A percentile compares a stretch with the other conserved stretches of the same genome.
These are phyloP conservation scores for Anthoscopus minutus DNA, from an alignment of 2,113 vertebrate species.

Conservation along the genomic window DNA sequence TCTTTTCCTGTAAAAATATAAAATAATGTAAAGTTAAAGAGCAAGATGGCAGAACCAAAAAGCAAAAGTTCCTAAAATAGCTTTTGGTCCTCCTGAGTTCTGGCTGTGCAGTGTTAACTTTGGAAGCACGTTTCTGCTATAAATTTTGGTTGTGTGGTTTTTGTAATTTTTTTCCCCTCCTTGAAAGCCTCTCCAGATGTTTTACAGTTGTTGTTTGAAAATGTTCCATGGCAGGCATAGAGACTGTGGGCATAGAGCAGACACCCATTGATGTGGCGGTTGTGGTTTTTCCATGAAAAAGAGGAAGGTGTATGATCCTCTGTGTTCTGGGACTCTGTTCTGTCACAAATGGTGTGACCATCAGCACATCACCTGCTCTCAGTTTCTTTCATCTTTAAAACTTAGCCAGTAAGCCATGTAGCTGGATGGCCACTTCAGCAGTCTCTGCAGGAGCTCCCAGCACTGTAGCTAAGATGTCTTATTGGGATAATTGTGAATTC, in stretches of 20 bases:
- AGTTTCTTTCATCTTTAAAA: neutral
- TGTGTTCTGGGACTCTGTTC: neutral
- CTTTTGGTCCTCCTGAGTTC: constrained; percentile 10
- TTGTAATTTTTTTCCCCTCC: neutral
- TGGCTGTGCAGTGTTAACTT: constrained; percentile 41
- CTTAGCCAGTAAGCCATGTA: neutral
- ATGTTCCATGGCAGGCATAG: constrained; percentile 30
- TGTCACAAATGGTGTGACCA: constrained; percentile 17
- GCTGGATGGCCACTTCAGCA: neutral
- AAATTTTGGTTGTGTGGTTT: constrained; percentile 51
- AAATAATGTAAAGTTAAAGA: constrained; percentile 12
- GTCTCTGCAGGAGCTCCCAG: neutral
- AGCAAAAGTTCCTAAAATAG: constrained; percentile 29
- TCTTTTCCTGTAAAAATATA: neutral
- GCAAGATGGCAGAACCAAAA: neutral
- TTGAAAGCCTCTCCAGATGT: constrained; percentile 59
- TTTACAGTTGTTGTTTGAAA: constrained; percentile 46
- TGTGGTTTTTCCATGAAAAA: constrained; percentile 16
- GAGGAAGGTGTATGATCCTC: neutral
- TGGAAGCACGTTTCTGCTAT: constrained; percentile 47
- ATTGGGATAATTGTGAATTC: neutral
- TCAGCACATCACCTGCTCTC: constrained; percentile 8
- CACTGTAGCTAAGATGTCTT: neutral
- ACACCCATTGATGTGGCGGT: constrained; percentile 27
- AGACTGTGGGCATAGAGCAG: neutral